phyloP scores from a whole-genome alignment of 1,140 invertebrate species.

The Hydropsyche tenuis region DNA sequence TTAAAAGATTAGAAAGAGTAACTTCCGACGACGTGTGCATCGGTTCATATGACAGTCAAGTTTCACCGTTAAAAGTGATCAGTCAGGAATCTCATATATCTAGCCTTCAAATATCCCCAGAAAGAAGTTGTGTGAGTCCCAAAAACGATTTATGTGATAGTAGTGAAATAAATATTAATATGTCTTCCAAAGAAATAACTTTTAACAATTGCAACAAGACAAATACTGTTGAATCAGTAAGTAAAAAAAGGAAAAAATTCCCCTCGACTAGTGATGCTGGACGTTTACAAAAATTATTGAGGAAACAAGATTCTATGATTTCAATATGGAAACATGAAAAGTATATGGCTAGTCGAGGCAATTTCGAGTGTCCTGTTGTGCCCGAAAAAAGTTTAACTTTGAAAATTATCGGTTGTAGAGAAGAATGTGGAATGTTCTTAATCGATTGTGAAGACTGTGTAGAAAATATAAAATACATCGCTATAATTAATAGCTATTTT shows the following conservation, averaged over 20 bases:
- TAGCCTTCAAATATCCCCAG: not conserved
- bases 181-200: not conserved
- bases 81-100: conserved; percentile 5
- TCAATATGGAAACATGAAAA: conserved; percentile 37
- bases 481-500: conserved; percentile 37
- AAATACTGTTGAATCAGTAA: not conserved
- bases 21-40: not conserved
- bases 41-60: not conserved
- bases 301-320: conserved; percentile 37
- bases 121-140: not conserved
- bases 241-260: conserved; percentile 18
- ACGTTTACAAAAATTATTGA: conserved; percentile 32
- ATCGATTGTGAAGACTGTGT: not conserved
- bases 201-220: not conserved
- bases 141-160: not conserved
- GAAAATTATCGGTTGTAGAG: not conserved
- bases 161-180: not conserved
- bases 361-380: conserved; percentile 19
- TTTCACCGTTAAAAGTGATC: not conserved
- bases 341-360: not conserved
- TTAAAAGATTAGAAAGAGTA: not conserved
- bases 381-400: not conserved
- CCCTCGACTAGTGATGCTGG: conserved; percentile 15
- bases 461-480: conserved; percentile 16
- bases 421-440: conserved; percentile 17